These are phyloP conservation scores for Anoplolepis gracilipes DNA, from an alignment of 1,140 invertebrate species.

Conservation along the genomic window DNA sequence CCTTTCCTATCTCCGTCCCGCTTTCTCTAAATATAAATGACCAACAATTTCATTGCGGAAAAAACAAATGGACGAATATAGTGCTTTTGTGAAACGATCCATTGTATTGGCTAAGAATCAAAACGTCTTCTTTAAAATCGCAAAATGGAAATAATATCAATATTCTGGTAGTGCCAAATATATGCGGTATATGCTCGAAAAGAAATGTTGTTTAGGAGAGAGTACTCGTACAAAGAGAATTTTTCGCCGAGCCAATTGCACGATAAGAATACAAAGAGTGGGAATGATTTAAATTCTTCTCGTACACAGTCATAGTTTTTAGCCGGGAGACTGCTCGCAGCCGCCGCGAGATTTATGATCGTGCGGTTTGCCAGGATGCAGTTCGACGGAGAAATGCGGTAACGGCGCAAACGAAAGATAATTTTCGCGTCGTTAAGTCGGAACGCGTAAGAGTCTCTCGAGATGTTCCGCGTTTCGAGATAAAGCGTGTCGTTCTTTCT, in stretches of 20 bases:
- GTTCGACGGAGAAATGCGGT: constrained; percentile 47
- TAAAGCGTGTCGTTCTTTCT: constrained; percentile 33
- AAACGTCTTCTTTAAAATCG: too few species aligned
- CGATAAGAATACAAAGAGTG: constrained; percentile 35
- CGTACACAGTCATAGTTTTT: constrained; percentile 21
- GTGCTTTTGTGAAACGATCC: neutral
- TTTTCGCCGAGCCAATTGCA: constrained; percentile 26
- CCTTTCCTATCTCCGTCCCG: constrained; percentile 34
- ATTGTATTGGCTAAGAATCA: neutral
- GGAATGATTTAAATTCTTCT: constrained; percentile 46
- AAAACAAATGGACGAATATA: neutral
- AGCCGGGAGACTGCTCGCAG: constrained; percentile 25
- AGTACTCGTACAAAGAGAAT: too few species aligned
- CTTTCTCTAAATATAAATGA: constrained; percentile 11
- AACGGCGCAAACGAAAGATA: constrained; percentile 45
- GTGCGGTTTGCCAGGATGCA: constrained; percentile 1
- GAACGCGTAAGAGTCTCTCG: constrained; percentile 8
- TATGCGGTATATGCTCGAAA: too few species aligned
- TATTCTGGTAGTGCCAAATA: neutral
- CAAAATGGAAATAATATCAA: neutral
- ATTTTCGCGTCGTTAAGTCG: constrained; percentile 48
- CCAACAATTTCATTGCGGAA: neutral
- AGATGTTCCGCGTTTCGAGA: constrained; percentile 48
- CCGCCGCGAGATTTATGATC: constrained; percentile 34
- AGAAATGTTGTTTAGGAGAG: neutral